A percentile compares a stretch with the other conserved stretches of the same genome.
Evolutionary conservation across 2,113 vertebrate species (phyloP).

Genomic region (Myrmecophaga tridactyla): DNA sequence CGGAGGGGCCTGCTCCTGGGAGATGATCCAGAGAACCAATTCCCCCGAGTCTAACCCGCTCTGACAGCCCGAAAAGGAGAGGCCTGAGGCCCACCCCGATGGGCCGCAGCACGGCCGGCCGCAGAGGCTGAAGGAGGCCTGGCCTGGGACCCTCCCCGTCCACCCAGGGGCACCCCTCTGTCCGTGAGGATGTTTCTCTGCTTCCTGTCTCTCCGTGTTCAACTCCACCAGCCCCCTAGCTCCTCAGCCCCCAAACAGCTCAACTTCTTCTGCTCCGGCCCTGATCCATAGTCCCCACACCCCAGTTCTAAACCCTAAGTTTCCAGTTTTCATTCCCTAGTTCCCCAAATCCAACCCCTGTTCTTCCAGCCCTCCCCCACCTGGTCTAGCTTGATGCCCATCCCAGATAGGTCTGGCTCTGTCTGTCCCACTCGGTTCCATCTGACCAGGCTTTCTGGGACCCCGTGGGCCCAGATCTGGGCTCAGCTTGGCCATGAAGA

Average conservation of each 20-base stretch:
- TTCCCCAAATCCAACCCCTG: background rate
- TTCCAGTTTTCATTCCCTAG: background rate
- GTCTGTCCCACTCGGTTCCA: background rate
- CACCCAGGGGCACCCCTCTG: background rate
- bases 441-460: background rate
- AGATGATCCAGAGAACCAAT: conserved; percentile 78
- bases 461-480: background rate
- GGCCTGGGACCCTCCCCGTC: background rate
- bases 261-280: background rate
- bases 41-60: conserved; percentile 72
- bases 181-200: background rate
- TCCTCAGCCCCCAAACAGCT: background rate
- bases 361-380: background rate
- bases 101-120: background rate
- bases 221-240: background rate
- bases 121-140: background rate
- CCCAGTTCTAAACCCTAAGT: background rate
- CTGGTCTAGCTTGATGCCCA: background rate
- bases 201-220: background rate
- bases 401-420: background rate
- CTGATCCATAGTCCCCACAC: background rate
- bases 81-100: background rate
- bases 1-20: conserved; percentile 74
- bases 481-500: background rate
- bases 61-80: conserved; percentile 76